Base-by-base conservation (phyloP, 1,140 invertebrate genomes). In the Bursaphelenchus mucronatus region DNA sequence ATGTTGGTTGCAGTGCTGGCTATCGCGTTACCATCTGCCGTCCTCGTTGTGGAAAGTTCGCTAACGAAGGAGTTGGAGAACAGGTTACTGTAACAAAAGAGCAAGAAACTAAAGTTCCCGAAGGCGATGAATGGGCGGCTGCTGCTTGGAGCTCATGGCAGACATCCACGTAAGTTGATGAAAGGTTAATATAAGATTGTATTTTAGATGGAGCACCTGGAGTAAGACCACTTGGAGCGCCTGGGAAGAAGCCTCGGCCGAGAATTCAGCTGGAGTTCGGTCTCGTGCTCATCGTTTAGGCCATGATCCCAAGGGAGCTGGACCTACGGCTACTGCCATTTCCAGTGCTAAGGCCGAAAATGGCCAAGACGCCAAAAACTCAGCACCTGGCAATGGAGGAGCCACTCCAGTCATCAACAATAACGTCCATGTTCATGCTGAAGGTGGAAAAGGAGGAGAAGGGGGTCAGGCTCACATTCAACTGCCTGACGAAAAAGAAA, bases 1-100 rank as follows among this genome's bases (percentile, higher is more conserved):
- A 9, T 4, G 8, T 51, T 46, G 62, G 76, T 64, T 63, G 5
- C 30, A 80, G 78, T 8, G 70, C 75, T 13, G 78, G 78, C 43
- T 80, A 79, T 54, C 72, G 73, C 43, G 79, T 80, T n/a, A 80
- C 76, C 19, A 80, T 80, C 59, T 80, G 78, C 51, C 76, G 78
- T 8, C 78, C 79, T 8, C 61, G 76, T 46, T 80, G 78, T 57
- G 68, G 68, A 15, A 74, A 74, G 17, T 75, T 75, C 47, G 59
- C 47, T 11, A 30, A 61, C 41, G 73, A 75, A 76, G 59, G 53
- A 63, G 47, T 75, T 21, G 61, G 53, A 41, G 47, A 46, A 54
- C 41, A 43, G 54, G 53, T 40, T n/a, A 21, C 19, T 52, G 30
- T 15, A 46, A 55, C 43, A 49, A 52, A 63, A 50, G n/a, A 41